Evolutionary conservation across 2,113 vertebrate genomes (phyloP).

Genomic region (Paramisgurnus dabryanus): DNA sequence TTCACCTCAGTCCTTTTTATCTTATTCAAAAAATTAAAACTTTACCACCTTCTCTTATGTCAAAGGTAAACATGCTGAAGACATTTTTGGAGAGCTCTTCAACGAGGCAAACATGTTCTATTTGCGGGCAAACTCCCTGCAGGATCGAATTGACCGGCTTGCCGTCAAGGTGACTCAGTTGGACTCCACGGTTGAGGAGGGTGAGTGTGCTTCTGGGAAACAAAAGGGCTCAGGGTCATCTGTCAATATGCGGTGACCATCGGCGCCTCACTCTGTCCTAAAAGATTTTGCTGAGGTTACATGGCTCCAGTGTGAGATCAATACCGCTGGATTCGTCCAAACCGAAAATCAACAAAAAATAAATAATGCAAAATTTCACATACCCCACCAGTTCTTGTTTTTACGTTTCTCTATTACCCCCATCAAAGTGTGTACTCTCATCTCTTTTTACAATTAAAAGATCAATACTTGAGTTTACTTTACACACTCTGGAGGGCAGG

Average conservation of each 20-base stretch:
- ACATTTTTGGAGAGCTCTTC: slow-evolving; percentile 97
- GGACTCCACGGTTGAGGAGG: slow-evolving; percentile 98
- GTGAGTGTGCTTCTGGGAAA: slow-evolving; percentile 76
- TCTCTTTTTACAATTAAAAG: slow-evolving; percentile 24
- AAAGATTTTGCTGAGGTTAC: slow-evolving; percentile 38
- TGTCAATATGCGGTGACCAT: neutral
- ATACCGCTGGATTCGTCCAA: slow-evolving; percentile 1
- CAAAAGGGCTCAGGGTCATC: slow-evolving; percentile 1
- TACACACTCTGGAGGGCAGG: slow-evolving; percentile 21
- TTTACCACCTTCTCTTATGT: neutral
- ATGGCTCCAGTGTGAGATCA: slow-evolving; percentile 13
- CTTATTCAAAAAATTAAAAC: neutral
- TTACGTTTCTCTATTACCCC: neutral
- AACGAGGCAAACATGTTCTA: slow-evolving; percentile 97
- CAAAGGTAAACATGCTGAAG: slow-evolving; percentile 96
- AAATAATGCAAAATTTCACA: slow-evolving; percentile 18
- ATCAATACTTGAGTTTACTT: slow-evolving; percentile 30
- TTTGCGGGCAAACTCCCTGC: slow-evolving; percentile 94
- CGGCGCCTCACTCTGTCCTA: neutral
- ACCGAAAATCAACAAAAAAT: slow-evolving; percentile 21
- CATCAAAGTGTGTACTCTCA: neutral
- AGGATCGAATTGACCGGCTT: slow-evolving; percentile 97
- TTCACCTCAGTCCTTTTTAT: neutral
- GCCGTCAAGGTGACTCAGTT: slow-evolving; percentile 98
- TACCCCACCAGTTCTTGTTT: neutral